Percentiles rank a stretch among this genome's conserved stretches.
Conservation (phyloP, 2,888 invertebrate genomes). For the Isotomurus palustris region DNA sequence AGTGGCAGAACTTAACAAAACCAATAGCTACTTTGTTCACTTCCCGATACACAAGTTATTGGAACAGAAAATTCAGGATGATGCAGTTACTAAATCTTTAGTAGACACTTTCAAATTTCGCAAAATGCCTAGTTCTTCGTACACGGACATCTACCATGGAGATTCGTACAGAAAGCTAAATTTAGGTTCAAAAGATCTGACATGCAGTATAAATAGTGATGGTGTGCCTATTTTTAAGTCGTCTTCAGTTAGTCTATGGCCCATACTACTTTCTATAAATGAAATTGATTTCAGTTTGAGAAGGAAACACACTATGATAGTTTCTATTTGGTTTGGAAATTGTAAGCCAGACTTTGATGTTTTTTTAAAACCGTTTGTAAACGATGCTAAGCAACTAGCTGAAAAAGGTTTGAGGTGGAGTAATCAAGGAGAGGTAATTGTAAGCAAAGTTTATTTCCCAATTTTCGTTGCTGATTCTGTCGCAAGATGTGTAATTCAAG, state of each 20-base stretch:
- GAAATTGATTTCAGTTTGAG: background rate
- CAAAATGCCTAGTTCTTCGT: no score
- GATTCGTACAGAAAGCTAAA: background rate
- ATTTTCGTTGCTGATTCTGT: constrained; percentile 18
- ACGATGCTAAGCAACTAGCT: background rate
- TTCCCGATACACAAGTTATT: no score
- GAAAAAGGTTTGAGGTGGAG: background rate
- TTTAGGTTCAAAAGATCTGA: constrained; percentile 11
- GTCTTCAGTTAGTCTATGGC: constrained; percentile 23
- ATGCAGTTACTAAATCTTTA: no score
- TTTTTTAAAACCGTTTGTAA: constrained; percentile 4
- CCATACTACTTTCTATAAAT: constrained; percentile 13
- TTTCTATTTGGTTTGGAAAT: constrained; percentile 7
- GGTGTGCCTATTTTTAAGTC: constrained; percentile 29
- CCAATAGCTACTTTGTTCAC: no score
- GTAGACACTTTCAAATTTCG: no score
- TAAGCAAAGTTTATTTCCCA: background rate
- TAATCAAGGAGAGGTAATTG: background rate
- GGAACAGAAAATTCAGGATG: no score
- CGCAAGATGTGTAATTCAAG: constrained; percentile 25
- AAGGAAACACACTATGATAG: constrained; percentile 3
- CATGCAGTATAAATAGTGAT: constrained; percentile 20
- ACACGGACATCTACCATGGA: no score
- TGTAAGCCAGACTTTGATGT: constrained; percentile 6
- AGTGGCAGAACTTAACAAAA: no score